Base-by-base conservation (phyloP, 2,113 vertebrate species). In the Xiphophorus maculatus region DNA sequence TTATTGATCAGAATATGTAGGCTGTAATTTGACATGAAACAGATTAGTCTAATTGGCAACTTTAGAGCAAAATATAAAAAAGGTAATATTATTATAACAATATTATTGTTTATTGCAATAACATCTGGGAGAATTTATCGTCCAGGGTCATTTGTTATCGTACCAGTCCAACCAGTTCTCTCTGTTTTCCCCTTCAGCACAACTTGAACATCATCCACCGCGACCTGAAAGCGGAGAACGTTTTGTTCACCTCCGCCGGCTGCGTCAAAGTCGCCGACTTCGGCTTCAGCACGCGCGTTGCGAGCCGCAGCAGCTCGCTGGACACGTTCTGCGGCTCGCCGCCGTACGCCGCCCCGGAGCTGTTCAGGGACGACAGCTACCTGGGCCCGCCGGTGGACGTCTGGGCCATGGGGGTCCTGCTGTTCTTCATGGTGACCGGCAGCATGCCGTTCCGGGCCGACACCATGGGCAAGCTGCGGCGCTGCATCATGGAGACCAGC, bases 251-350 rank as follows among this genome's bases (percentile, higher is more conserved):
- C 74, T 86, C 66, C 93, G 86, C 0, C 27, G 95, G 93, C 28
- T 97, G 95, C 0, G 94, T 99, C 64, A 98, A 99, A 80, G 97
- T 99, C 77, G 97, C 97, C 0, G 97, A 99, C 84, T 96, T 99
- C 64, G 97, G 97, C 63, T 99, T 99, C 94, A 99, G 97, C 92
- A 97, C 95, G 0, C 80, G 37, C 2, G 80, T 97, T n/a, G 94
- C 95, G 32, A 93, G 89, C 40, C 94, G 88, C 81, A 94, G 91
- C 27, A 88, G 95, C 80, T 88, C 90, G 51, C 88, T 99, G n/a
- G 96, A 96, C 90, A 98, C 97, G 0, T 98, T 97, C 89, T 99
- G 97, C 1, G 97, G 98, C 42, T 99, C 97, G 0, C 97, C 97
- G 1, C 97, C 96, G 9, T 99, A 99, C 0, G 98, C 97, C 0